Evolutionary conservation across 2,797 vertebrate genomes (phyloP), one percentile per base, ranked within the genome.

Genomic region (Dendrocincla tyrannina): DNA sequence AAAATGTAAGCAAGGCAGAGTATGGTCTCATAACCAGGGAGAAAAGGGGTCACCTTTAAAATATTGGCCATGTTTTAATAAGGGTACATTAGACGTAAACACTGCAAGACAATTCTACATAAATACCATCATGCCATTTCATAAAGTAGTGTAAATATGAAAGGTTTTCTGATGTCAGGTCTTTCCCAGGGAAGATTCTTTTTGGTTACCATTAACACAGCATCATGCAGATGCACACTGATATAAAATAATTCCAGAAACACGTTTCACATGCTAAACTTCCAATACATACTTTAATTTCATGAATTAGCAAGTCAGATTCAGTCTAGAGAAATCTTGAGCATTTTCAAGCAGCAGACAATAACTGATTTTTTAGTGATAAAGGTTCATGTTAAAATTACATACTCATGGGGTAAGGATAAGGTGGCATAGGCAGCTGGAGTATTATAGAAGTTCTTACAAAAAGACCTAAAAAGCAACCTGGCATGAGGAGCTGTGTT

Each of bases 341-440:
- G 37, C 32, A 41, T 76, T 85, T 91, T 81, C 39, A 72, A 87
- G 83, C n/a, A 67, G 41, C 35, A 60, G 33, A 53, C n/a, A 79
- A 5, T 8, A 75, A 50, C n/a, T 15, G 32, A 62, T 42, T 42
- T 66, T 68, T 85, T 52, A 77, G 17, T 19, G 32, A 73, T 44
- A 52, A 75, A 44, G 5, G 25, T 63, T 50, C 13, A 12, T 25
- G 46, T 35, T 49, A 56, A 47, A 69, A 62, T 58, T 46, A 74
- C 42, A 55, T 47, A 46, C 30, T 60, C 20, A 30, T 3, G 1
- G 50, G 11, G 2, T 58, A 73, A 83, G 27, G 49, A 76, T 58
- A 85, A 70, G 20, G 37, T 37, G 25, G 32, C 24, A 67, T 0
- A 70, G n/a, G 16, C n/a, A 85, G 56, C 17, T 63, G 41, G 56